Conservation (phyloP, 2,797 vertebrate genomes). For the Alouatta caraya region DNA sequence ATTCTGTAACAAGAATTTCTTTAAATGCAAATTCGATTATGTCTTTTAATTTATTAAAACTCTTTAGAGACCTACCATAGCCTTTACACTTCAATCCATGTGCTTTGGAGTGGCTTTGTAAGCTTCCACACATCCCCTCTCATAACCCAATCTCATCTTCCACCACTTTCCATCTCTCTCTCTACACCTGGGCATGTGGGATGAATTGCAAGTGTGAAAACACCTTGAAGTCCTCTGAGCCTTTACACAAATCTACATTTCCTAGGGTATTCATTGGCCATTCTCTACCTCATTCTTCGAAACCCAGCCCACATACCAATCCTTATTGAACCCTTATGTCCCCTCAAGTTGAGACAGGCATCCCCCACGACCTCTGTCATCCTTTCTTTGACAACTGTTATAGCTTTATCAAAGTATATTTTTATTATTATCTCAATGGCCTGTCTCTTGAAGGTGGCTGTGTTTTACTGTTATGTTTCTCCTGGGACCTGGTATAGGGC, state of each 20-base stretch:
- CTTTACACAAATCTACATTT: background rate
- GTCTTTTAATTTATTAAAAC: background rate
- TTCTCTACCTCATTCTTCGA: background rate
- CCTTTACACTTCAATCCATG: background rate
- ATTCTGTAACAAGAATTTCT: background rate
- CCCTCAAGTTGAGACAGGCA: background rate
- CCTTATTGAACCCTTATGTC: background rate
- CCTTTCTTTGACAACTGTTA: background rate
- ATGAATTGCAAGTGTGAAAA: background rate
- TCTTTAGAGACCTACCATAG: background rate
- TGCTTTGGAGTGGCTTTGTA: background rate
- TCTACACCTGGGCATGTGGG: background rate
- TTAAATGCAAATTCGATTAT: background rate
- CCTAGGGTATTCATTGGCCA: no score
- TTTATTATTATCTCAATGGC: background rate
- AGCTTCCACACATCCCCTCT: no score
- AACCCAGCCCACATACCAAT: background rate
- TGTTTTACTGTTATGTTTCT: background rate
- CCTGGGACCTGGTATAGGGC: background rate
- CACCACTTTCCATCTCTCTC: fast-evolving
- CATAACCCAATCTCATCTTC: background rate
- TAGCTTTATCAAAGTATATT: background rate
- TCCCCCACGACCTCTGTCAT: background rate
- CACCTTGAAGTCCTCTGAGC: background rate
- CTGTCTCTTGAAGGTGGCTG: background rate